These are phyloP conservation scores for Malurus cyaneus DNA, from an alignment of 2,113 vertebrate species.

Conservation along the genomic window DNA sequence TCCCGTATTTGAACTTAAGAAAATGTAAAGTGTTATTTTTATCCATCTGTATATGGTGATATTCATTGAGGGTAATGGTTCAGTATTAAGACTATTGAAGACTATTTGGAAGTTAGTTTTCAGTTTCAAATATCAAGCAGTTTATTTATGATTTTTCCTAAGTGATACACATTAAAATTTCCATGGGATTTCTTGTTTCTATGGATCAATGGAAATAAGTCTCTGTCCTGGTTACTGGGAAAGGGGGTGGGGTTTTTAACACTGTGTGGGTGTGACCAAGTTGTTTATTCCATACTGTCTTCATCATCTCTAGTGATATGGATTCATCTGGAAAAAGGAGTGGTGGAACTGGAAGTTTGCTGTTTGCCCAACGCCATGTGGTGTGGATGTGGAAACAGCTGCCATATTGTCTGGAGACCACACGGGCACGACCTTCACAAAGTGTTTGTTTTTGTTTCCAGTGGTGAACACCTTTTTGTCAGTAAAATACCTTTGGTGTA, in stretches of 20 bases:
- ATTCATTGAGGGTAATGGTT: not conserved
- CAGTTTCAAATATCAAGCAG: not conserved
- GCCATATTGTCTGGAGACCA: not conserved
- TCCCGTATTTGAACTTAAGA: not conserved
- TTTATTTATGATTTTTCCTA: not conserved
- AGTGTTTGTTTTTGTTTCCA: not conserved
- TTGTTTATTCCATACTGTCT: too few species aligned
- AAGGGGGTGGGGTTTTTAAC: not conserved
- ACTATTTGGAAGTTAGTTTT: not conserved
- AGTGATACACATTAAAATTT: not conserved
- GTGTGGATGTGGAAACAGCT: fast-evolving
- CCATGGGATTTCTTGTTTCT: not conserved
- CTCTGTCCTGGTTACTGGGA: not conserved
- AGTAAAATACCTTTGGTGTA: not conserved
- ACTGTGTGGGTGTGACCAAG: not conserved
- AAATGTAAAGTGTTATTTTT: not conserved
- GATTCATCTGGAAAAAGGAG: not conserved
- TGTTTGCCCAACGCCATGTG: not conserved
- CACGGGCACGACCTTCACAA: fast-evolving
- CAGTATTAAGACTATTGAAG: not conserved
- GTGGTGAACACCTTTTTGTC: not conserved
- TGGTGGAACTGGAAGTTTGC: not conserved
- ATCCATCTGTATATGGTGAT: not conserved
- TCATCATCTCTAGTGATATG: fast-evolving
- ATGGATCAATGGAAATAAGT: not conserved